Percentiles rank a stretch among this genome's conserved stretches.
Evolutionary conservation across 2,888 invertebrate genomes (phyloP).

Genomic region (Xanthorhoe spadicearia): DNA sequence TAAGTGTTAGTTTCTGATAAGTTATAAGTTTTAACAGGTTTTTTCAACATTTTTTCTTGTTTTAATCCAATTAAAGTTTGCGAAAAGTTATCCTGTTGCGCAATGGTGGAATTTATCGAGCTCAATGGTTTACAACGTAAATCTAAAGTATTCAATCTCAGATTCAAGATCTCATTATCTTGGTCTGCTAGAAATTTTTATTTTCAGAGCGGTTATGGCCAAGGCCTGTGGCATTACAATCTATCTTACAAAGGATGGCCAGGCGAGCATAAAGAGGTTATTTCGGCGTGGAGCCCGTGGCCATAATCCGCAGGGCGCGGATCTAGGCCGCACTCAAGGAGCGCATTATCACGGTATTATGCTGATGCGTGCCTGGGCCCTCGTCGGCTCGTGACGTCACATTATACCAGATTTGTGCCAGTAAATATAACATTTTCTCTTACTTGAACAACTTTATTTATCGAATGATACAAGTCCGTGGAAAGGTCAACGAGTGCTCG

Average conservation of each 20-base stretch:
- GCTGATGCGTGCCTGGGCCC: slow-evolving; percentile 73
- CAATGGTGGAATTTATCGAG: not conserved
- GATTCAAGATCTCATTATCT: slow-evolving; percentile 21
- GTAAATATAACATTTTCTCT: slow-evolving; percentile 36
- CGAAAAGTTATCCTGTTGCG: not conserved
- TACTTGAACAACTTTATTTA: slow-evolving; percentile 43
- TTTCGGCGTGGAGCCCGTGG: slow-evolving; percentile 64
- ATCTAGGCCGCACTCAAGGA: slow-evolving; percentile 72
- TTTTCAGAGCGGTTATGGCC: slow-evolving; percentile 32
- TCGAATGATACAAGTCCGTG: slow-evolving; percentile 32
- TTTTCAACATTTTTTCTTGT: not conserved
- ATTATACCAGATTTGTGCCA: slow-evolving; percentile 43
- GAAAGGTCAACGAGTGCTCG: slow-evolving; percentile 37
- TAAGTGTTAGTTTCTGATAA: slow-evolving; percentile 3
- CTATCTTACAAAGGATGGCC: slow-evolving; percentile 60
- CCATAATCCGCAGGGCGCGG: slow-evolving; percentile 77
- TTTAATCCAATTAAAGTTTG: slow-evolving; percentile 4
- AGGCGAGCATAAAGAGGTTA: slow-evolving; percentile 68
- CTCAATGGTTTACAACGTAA: not conserved
- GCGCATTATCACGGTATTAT: slow-evolving; percentile 80
- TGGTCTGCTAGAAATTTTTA: slow-evolving; percentile 37
- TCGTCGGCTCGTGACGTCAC: slow-evolving; percentile 61
- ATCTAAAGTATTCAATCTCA: slow-evolving; percentile 15
- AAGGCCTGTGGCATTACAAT: slow-evolving; percentile 51
- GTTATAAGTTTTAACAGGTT: slow-evolving; percentile 1